A percentile compares a stretch with the other conserved stretches of the same genome.
phyloP scores from a whole-genome alignment of 1,140 invertebrate genomes.

The Achroia grisella region DNA sequence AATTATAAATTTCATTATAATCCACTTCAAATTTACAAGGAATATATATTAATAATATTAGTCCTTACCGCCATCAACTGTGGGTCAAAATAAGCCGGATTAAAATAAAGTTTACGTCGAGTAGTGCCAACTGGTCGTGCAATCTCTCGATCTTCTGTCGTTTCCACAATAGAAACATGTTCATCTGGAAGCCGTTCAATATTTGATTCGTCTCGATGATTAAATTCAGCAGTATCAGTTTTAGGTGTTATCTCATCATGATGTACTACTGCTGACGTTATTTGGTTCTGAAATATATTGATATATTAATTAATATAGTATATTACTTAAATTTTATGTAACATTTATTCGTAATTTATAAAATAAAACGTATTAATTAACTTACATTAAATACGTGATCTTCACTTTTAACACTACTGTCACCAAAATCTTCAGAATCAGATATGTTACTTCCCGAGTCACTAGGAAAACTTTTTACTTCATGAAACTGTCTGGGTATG shows the following conservation, averaged over 20 bases:
- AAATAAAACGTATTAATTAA: constrained; percentile 2
- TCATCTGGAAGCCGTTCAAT: constrained; percentile 86
- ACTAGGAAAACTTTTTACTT: constrained; percentile 57
- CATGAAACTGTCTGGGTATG: constrained; percentile 76
- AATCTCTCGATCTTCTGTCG: constrained; percentile 79
- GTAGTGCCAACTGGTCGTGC: constrained; percentile 78
- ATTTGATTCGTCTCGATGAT: constrained; percentile 68
- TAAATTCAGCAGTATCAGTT: constrained; percentile 47
- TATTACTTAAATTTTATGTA: background rate
- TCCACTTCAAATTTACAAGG: background rate
- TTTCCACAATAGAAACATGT: constrained; percentile 88
- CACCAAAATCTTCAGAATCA: constrained; percentile 57
- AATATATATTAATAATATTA: constrained; percentile 2
- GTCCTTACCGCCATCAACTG: constrained; percentile 83
- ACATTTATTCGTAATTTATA: background rate
- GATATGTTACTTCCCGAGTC: constrained; percentile 67
- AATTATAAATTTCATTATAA: constrained; percentile 1
- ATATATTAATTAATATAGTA: background rate
- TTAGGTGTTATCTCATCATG: constrained; percentile 56
- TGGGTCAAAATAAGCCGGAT: constrained; percentile 91
- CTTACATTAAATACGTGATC: constrained; percentile 47
- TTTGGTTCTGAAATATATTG: constrained; percentile 70
- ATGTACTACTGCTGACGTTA: constrained; percentile 82
- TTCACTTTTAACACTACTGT: constrained; percentile 38
- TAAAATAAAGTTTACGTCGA: constrained; percentile 88